Percentiles rank a stretch among this genome's conserved stretches.
Evolutionary conservation across 2,797 vertebrate species (phyloP).

Genomic region (Erithacus rubecula): DNA sequence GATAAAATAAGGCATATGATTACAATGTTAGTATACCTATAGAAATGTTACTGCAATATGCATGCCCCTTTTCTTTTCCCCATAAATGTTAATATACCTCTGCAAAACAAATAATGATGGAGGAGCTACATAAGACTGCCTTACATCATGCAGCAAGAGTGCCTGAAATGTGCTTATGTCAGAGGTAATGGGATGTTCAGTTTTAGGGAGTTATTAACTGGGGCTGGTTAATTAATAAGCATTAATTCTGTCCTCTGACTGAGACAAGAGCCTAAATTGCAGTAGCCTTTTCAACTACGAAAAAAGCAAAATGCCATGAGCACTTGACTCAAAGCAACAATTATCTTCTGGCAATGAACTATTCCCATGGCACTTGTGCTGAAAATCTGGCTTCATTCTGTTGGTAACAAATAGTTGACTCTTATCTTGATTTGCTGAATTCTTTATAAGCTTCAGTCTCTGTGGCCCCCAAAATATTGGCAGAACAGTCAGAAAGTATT

Average conservation of each 20-base stretch:
- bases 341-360: conserved; percentile 16
- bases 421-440: background rate
- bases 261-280: background rate
- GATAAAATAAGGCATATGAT: background rate
- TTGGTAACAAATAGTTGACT: background rate
- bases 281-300: background rate
- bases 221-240: background rate
- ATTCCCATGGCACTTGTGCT: background rate
- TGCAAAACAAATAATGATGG: background rate
- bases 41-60: background rate
- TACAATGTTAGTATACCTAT: background rate
- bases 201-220: background rate
- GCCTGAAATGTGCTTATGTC: background rate
- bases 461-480: background rate
- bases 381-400: background rate
- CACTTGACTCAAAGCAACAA: background rate
- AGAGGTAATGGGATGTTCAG: background rate
- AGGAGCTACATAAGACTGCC: background rate
- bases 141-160: background rate
- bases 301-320: background rate
- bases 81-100: background rate
- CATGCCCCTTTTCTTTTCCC: background rate
- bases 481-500: background rate
- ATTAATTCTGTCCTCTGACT: background rate
- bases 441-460: background rate